Evolutionary conservation across 2,888 invertebrate species (phyloP).

Genomic region (Agapostemon virescens): DNA sequence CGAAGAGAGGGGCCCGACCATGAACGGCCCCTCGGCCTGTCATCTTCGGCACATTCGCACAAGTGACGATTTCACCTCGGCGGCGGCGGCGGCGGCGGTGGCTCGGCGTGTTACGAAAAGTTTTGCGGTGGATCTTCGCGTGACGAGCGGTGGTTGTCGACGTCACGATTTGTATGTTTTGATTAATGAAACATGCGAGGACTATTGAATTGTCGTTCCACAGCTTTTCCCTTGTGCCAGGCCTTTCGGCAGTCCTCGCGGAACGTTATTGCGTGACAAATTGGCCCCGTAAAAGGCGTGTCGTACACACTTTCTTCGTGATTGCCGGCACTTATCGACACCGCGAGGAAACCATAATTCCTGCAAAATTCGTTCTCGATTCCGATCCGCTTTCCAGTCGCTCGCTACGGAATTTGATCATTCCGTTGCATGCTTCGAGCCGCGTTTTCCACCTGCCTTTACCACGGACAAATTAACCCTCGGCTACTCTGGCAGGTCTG

Average conservation of each 20-base stretch:
- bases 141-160: conserved; percentile 23
- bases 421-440: neutral
- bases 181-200: conserved; percentile 34
- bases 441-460: neutral
- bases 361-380: conserved; percentile 18
- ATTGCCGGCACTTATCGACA: neutral
- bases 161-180: conserved; percentile 34
- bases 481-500: neutral
- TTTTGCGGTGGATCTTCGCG: conserved; percentile 35
- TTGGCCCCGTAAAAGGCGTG: neutral
- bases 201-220: conserved; percentile 20
- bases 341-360: neutral
- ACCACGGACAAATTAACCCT: neutral
- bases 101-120: conserved; percentile 5
- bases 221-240: conserved; percentile 3
- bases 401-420: conserved; percentile 5
- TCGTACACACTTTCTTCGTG: conserved; percentile 8
- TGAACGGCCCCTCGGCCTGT: conserved; percentile 31
- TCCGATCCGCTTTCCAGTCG: conserved; percentile 33
- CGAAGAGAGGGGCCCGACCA: conserved; percentile 19
- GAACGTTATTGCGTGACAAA: conserved; percentile 1
- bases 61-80: conserved; percentile 57
- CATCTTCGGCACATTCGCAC: conserved; percentile 18
- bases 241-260: neutral
- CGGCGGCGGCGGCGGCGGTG: neutral